phyloP scores from a whole-genome alignment of 2,113 vertebrate species.

The Chamaetylas fuelleborni region DNA sequence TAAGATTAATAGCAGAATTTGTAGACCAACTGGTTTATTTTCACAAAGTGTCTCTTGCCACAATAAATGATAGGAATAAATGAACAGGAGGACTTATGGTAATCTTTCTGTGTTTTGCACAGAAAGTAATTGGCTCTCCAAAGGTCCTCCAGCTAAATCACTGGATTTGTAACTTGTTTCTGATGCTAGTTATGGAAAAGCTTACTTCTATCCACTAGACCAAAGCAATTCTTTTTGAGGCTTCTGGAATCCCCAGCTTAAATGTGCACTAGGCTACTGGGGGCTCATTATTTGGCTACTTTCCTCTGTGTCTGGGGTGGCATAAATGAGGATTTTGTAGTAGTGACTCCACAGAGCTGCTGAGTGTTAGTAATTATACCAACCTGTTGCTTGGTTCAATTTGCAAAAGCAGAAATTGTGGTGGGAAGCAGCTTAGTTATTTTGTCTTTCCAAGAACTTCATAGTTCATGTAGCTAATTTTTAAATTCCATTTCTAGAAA shows the following conservation, averaged over 20 bases:
- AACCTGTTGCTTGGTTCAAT: not conserved
- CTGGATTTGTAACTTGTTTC: constrained; percentile 31
- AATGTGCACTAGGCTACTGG: not conserved
- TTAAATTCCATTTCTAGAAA: not conserved
- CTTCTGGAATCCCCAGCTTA: constrained; percentile 2
- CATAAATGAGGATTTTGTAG: not conserved
- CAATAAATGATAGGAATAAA: not conserved
- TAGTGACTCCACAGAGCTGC: not conserved
- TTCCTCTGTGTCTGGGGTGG: not conserved
- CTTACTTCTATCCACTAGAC: not conserved
- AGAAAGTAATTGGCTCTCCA: constrained; percentile 1
- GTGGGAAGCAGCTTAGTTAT: not conserved
- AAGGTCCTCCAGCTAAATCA: constrained; percentile 15
- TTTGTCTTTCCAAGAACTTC: not conserved
- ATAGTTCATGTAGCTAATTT: not conserved
- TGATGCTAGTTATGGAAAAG: not conserved
- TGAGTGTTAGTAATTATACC: not conserved
- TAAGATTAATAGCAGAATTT: constrained; percentile 10
- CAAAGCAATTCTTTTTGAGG: not conserved
- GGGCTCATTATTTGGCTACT: constrained; percentile 23
- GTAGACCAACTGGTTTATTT: not conserved
- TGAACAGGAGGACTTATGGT: not conserved
- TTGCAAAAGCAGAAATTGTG: not conserved
- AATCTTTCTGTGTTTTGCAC: constrained; percentile 17
- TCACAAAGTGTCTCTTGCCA: not conserved